Conservation (phyloP, 1,140 invertebrate species). For the Pachypsylla venusta region DNA sequence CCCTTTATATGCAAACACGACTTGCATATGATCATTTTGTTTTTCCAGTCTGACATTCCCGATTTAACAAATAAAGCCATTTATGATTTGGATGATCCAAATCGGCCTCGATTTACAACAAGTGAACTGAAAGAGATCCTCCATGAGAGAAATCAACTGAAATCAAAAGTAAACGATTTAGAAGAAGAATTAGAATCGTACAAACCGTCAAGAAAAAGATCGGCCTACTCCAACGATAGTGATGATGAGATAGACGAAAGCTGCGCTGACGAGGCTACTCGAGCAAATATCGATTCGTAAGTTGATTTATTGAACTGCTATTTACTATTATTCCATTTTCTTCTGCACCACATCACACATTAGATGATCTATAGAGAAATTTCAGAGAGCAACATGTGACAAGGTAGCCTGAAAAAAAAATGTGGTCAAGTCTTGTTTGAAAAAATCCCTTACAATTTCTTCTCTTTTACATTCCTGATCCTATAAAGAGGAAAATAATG, state of each 20-base stretch:
- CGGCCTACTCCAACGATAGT: background rate
- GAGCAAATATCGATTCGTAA: background rate
- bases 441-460: no score
- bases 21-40: no score
- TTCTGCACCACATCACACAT: no score
- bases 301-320: no score
- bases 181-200: constrained; percentile 71
- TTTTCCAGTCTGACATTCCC: constrained; percentile 31
- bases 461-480: no score
- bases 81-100: constrained; percentile 60
- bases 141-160: constrained; percentile 75
- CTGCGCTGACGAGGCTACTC: background rate
- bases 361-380: no score
- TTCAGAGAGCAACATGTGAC: no score
- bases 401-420: no score
- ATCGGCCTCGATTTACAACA: constrained; percentile 76
- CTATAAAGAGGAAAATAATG: no score
- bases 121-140: constrained; percentile 75
- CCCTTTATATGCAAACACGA: no score
- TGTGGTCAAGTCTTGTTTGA: no score
- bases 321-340: no score
- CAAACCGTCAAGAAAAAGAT: constrained; percentile 27
- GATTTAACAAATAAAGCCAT: constrained; percentile 44
- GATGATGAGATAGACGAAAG: background rate
- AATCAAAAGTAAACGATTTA: constrained; percentile 65